Conservation (phyloP, 2,113 vertebrate genomes). For the Solenodon paradoxus region DNA sequence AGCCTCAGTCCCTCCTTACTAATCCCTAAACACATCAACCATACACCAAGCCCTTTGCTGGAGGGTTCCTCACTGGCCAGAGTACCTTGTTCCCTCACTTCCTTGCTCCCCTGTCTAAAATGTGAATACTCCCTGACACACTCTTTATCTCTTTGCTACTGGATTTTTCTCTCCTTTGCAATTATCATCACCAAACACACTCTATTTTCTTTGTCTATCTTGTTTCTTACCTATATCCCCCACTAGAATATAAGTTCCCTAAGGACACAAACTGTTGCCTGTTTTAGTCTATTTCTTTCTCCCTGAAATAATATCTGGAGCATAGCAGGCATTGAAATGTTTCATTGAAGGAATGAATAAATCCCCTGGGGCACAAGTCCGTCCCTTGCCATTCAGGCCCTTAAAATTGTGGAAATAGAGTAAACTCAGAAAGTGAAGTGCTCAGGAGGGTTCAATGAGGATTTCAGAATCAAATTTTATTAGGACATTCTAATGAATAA, state of each 20-base stretch:
- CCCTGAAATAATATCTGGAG: background rate
- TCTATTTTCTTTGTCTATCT: background rate
- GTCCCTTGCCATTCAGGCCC: background rate
- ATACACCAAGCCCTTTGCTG: no score
- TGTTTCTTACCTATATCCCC: background rate
- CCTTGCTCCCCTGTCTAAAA: background rate
- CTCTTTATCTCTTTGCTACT: background rate
- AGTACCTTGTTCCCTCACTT: background rate
- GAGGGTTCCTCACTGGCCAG: background rate
- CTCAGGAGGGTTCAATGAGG: no score
- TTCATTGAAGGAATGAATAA: background rate
- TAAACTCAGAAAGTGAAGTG: background rate
- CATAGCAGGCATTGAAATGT: background rate
- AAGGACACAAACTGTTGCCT: background rate
- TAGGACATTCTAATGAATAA: background rate
- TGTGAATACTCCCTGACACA: background rate
- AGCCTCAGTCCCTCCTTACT: background rate
- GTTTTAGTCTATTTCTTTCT: background rate
- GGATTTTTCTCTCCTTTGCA: background rate
- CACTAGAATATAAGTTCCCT: background rate
- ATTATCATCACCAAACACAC: background rate
- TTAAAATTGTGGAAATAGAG: background rate
- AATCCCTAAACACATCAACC: background rate
- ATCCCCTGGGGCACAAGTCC: background rate
- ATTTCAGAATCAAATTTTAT: background rate